phyloP scores from a whole-genome alignment of 2,797 vertebrate species.

The Coilia nasus region DNA sequence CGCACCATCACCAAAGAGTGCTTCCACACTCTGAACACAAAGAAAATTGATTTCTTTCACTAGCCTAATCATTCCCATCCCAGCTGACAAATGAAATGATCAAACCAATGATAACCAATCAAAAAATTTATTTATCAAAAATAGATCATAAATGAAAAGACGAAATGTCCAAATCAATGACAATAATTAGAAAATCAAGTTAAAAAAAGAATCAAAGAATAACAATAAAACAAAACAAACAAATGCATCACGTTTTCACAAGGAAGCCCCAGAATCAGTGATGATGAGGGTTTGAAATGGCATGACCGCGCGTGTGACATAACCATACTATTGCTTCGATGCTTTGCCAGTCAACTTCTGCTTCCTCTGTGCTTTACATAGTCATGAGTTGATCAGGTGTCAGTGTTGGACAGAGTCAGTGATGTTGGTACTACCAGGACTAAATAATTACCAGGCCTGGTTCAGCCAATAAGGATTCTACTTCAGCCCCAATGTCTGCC shows the following conservation, averaged over 20 bases:
- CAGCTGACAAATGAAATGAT: slow-evolving; percentile 51
- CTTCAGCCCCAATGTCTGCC: not conserved
- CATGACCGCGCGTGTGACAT: not conserved
- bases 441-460: not conserved
- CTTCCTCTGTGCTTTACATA: slow-evolving; percentile 30
- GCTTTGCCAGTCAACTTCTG: slow-evolving; percentile 18
- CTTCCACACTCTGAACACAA: not conserved
- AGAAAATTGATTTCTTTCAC: not conserved
- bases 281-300: slow-evolving; percentile 26
- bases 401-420: slow-evolving; percentile 14
- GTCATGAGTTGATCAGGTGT: slow-evolving; percentile 24
- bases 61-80: not conserved
- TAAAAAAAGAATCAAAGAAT: slow-evolving; percentile 29
- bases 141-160: slow-evolving; percentile 58
- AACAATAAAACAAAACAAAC: slow-evolving; percentile 38
- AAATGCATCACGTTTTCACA: slow-evolving; percentile 48
- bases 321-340: slow-evolving; percentile 48
- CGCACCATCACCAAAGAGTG: not conserved
- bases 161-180: slow-evolving; percentile 53
- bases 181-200: slow-evolving; percentile 28
- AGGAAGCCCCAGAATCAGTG: slow-evolving; percentile 42
- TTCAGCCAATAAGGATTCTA: not conserved
- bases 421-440: not conserved
- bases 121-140: slow-evolving; percentile 69
- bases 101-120: slow-evolving; percentile 44